These are phyloP conservation scores for Ameiurus melas DNA, from an alignment of 2,113 vertebrate species.

Conservation along the genomic window DNA sequence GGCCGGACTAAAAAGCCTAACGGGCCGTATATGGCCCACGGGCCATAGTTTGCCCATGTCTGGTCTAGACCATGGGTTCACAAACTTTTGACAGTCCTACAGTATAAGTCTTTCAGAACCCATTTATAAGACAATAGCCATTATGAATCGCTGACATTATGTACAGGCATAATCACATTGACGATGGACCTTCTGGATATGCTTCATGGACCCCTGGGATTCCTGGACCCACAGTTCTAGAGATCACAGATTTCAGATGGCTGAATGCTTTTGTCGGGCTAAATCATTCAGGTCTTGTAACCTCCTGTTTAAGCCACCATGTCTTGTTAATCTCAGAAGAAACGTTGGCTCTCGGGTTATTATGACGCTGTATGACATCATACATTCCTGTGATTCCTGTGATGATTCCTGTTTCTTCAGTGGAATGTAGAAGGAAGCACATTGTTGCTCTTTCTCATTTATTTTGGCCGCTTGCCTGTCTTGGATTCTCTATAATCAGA, in stretches of 20 bases:
- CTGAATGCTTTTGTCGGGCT: background rate
- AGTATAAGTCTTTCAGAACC: background rate
- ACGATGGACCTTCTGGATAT: background rate
- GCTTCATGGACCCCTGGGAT: background rate
- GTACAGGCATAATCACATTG: background rate
- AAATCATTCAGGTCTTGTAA: background rate
- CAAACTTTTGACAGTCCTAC: background rate
- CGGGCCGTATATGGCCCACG: no score
- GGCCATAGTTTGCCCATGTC: no score
- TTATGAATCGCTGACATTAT: background rate
- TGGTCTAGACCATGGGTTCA: background rate
- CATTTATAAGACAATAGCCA: background rate
- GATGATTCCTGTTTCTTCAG: background rate
- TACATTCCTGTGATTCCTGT: no score
- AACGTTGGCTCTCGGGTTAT: background rate
- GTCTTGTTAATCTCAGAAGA: background rate
- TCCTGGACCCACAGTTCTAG: background rate
- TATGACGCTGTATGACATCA: background rate
- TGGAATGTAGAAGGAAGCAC: background rate
- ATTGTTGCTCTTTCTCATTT: background rate
- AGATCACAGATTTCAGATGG: slow-evolving; percentile 42
- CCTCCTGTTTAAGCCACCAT: background rate
- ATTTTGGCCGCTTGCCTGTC: slow-evolving; percentile 6
- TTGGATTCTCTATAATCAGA: slow-evolving; percentile 21
- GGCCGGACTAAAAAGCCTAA: no score